A percentile compares a stretch with the other conserved stretches of the same genome.
phyloP scores from a whole-genome alignment of 2,888 invertebrate genomes.

The Carpatolechia fugitivella region DNA sequence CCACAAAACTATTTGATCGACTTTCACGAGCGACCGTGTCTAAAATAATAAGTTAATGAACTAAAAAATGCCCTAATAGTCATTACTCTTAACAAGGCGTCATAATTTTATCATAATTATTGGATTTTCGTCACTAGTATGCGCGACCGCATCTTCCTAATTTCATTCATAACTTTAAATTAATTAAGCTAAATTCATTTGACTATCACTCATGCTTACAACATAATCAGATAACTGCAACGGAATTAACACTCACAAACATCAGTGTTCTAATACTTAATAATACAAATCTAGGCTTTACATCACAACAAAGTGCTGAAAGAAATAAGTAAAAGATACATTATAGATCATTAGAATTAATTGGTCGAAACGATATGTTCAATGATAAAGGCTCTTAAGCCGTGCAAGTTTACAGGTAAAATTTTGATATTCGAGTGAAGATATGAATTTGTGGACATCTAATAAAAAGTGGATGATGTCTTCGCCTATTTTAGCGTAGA shows the following conservation, averaged over 20 bases:
- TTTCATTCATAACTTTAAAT: constrained; percentile 74
- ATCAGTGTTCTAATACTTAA: constrained; percentile 77
- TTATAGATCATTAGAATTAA: constrained; percentile 69
- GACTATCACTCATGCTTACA: constrained; percentile 73
- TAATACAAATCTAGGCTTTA: constrained; percentile 76
- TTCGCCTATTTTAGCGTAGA: constrained; percentile 51
- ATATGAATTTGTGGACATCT: constrained; percentile 61
- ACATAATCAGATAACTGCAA: constrained; percentile 57
- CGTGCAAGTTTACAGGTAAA: constrained; percentile 47
- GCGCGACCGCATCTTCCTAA: constrained; percentile 79
- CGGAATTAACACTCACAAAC: constrained; percentile 63
- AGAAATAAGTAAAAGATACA: constrained; percentile 53
- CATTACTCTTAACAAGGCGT: constrained; percentile 76
- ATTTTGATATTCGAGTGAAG: constrained; percentile 69
- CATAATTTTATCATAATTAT: constrained; percentile 70
- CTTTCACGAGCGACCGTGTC: constrained; percentile 67
- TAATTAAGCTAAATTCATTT: constrained; percentile 75
- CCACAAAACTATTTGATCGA: constrained; percentile 71
- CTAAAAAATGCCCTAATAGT: constrained; percentile 76
- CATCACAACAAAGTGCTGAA: constrained; percentile 74
- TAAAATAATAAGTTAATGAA: constrained; percentile 75
- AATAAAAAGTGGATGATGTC: constrained; percentile 55
- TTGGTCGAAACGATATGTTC: constrained; percentile 76
- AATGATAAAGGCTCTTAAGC: constrained; percentile 52
- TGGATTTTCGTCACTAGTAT: constrained; percentile 78